Conservation (phyloP, 2,113 vertebrate species). For the Hyla sarda region DNA sequence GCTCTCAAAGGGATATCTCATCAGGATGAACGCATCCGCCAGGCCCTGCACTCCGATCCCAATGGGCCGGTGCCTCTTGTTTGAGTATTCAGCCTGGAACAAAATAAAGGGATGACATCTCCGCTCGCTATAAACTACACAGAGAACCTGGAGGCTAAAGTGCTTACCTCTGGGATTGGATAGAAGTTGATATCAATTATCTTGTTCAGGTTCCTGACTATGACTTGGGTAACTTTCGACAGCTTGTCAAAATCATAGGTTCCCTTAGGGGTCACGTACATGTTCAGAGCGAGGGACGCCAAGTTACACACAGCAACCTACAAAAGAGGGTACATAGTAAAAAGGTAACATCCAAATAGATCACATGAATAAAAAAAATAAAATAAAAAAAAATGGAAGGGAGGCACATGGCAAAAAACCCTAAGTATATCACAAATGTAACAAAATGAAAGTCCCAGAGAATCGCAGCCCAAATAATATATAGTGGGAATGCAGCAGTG, state of each 20-base stretch:
- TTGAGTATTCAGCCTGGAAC: slow-evolving; percentile 86
- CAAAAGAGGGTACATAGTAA: background rate
- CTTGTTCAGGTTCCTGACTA: slow-evolving; percentile 94
- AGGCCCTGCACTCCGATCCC: slow-evolving; percentile 96
- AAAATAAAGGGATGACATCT: background rate
- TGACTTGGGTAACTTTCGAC: slow-evolving; percentile 88
- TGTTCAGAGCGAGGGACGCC: slow-evolving; percentile 94
- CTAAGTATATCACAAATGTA: no score
- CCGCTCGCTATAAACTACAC: no score
- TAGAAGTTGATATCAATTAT: slow-evolving; percentile 99
- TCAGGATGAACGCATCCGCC: slow-evolving; percentile 94
- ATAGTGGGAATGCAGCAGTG: no score
- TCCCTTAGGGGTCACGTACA: slow-evolving; percentile 90
- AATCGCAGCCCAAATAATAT: no score
- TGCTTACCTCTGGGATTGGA: slow-evolving; percentile 87
- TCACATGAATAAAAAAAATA: no score
- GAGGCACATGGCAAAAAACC: no score
- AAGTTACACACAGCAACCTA: slow-evolving; percentile 96
- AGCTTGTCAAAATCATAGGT: slow-evolving; percentile 90
- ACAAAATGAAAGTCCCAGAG: no score
- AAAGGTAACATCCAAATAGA: no score
- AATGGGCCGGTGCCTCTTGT: slow-evolving; percentile 90
- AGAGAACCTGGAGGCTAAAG: background rate
- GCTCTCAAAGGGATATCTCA: slow-evolving; percentile 95
- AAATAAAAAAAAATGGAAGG: no score